Conservation (phyloP, 2,888 invertebrate genomes). For the Blera fallax region DNA sequence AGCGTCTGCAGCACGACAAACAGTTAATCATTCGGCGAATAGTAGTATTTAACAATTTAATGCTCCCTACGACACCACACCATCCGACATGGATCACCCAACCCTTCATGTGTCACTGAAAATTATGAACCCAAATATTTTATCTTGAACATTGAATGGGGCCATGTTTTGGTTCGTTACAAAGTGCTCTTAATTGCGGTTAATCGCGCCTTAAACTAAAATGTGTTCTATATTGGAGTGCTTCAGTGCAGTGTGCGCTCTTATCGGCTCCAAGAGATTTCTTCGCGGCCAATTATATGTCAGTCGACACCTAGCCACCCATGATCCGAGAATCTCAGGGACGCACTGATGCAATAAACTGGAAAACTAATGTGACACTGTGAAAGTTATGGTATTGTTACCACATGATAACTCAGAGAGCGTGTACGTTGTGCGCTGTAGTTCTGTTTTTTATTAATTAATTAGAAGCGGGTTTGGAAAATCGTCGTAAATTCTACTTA, state of each 20-base stretch:
- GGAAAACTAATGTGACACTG: conserved; percentile 70
- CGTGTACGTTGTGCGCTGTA: conserved; percentile 25
- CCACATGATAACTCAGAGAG: conserved; percentile 68
- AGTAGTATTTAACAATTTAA: conserved; percentile 55
- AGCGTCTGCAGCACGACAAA: conserved; percentile 2
- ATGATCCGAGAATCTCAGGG: conserved; percentile 54
- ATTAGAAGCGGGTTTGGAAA: conserved; percentile 69
- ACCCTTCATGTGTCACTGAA: conserved; percentile 68
- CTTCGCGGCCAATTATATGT: conserved; percentile 64
- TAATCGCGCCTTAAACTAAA: conserved; percentile 69
- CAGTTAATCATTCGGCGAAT: conserved; percentile 70
- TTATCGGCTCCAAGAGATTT: conserved; percentile 17
- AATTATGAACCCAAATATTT: conserved; percentile 70
- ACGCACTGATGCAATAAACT: conserved; percentile 67
- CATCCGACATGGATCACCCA: conserved; percentile 57
- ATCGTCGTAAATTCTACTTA: conserved; percentile 67
- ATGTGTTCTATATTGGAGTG: conserved; percentile 27
- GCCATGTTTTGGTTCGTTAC: conserved; percentile 59
- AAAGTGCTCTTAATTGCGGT: conserved; percentile 72
- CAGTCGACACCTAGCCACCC: conserved; percentile 65
- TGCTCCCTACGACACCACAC: conserved; percentile 31
- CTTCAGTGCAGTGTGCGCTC: neutral
- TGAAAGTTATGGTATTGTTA: conserved; percentile 70
- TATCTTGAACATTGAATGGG: conserved; percentile 47
- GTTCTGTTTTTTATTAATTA: conserved; percentile 66